These are phyloP conservation scores for Loris lydekkerianus DNA, from an alignment of 2,797 vertebrate species.

Conservation along the genomic window DNA sequence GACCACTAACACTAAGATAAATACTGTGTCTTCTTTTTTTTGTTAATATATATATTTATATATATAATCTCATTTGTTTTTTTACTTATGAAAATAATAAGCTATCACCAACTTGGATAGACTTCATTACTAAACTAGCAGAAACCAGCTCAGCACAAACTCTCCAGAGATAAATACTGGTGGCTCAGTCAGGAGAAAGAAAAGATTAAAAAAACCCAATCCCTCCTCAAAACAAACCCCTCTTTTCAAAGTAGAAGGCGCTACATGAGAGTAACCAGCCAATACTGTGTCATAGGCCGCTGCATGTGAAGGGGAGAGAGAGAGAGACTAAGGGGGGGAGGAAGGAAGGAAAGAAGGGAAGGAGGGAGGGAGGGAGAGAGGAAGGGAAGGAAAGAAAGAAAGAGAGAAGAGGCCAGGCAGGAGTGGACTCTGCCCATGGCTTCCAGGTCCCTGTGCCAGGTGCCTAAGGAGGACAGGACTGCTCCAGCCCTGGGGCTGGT, in stretches of 20 bases:
- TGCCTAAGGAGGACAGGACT: constrained; percentile 74
- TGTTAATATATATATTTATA: constrained; percentile 80
- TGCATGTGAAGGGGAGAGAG: constrained; percentile 65
- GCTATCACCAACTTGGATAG: constrained; percentile 88
- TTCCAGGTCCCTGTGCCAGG: constrained; percentile 80
- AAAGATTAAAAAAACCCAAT: constrained; percentile 73
- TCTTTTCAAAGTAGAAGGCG: constrained; percentile 86
- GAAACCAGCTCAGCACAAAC: constrained; percentile 91
- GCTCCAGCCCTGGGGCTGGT: constrained; percentile 71
- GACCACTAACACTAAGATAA: constrained; percentile 86
- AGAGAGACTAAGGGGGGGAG: background rate
- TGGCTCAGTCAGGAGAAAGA: constrained; percentile 89
- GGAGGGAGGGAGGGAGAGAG: background rate
- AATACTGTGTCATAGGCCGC: constrained; percentile 83
- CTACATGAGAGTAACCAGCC: constrained; percentile 87
- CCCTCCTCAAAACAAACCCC: constrained; percentile 77
- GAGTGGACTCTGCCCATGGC: constrained; percentile 69
- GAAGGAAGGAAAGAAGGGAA: background rate
- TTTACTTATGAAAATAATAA: constrained; percentile 88
- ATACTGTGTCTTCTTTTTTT: constrained; percentile 81
- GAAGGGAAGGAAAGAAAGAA: background rate
- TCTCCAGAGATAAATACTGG: constrained; percentile 90
- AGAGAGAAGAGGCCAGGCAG: constrained; percentile 63
- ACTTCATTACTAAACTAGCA: constrained; percentile 89
- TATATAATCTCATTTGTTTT: constrained; percentile 83